Base-by-base conservation (phyloP, 2,797 vertebrate species). In the Cryptoblepharus egeriae region DNA sequence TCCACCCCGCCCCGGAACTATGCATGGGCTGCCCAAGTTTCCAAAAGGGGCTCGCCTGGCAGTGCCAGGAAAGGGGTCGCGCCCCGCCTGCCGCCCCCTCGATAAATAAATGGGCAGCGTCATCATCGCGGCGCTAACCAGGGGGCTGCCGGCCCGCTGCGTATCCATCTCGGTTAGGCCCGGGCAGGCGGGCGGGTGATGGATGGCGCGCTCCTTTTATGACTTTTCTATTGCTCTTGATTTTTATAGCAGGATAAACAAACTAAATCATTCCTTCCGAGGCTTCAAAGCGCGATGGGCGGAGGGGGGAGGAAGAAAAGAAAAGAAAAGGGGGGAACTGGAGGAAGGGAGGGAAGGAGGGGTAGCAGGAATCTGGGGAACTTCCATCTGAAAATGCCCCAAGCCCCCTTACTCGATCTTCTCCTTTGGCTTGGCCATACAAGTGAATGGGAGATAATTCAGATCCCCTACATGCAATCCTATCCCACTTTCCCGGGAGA, bases 171-270 rank as follows among this genome's bases (percentile, higher is more conserved):
- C 95, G 95, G 93, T 95, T 96, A 95, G 91, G 94, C 93, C 94
- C 95, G 93, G 39, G 39, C 39, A 93, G 94, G 93, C 92, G 91
- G 92, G 85, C 78, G 93, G 92, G 95, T 98, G 97, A 98, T 98
- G 97, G 97, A 98, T 97, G 94, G 96, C 88, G 95, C 95, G 96
- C 96, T 96, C 96, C 85, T 97, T 98, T 98, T 98, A 97, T 95
- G 97, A 96, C 97, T 97, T 97, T 96, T 96, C 96, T 95, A 96
- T 96, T 96, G 96, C 97, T 96, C 95, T 94, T 94, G 91, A 96
- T 95, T 97, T 97, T 98, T 97, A 97, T 96, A 96, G 97, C 96
- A 96, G 96, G 92, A 96, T 97, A 97, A 97, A 98, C 97, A 97
- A 94, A 96, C 96, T 96, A 97, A 97, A 97, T 96, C 96, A 96